Evolutionary conservation across 2,797 vertebrate species (phyloP).

Genomic region (Trachurus trachurus): DNA sequence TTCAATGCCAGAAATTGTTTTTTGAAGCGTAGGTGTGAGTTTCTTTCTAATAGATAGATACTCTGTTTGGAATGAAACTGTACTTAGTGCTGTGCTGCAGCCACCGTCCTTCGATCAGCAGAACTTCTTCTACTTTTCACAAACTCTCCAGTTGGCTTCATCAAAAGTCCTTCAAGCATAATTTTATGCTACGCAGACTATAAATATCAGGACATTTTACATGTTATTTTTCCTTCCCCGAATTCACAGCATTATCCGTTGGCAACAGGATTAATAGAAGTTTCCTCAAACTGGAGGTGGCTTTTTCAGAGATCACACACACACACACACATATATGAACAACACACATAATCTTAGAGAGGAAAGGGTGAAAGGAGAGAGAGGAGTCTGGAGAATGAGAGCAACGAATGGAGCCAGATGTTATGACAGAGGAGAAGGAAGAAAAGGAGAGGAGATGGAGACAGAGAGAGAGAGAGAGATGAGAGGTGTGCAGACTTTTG

Average conservation of each 20-base stretch:
- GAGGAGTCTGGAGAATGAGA: slow-evolving; percentile 23
- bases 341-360: neutral
- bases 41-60: slow-evolving; percentile 32
- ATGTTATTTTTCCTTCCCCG: slow-evolving; percentile 38
- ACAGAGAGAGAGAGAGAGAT: slow-evolving; percentile 30
- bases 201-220: slow-evolving; percentile 42
- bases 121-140: slow-evolving; percentile 28
- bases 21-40: slow-evolving; percentile 48
- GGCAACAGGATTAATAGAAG: slow-evolving; percentile 43
- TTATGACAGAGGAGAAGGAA: slow-evolving; percentile 43
- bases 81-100: slow-evolving; percentile 11
- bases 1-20: slow-evolving; percentile 29
- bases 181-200: slow-evolving; percentile 32
- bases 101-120: slow-evolving; percentile 32
- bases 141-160: slow-evolving; percentile 30
- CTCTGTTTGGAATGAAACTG: slow-evolving; percentile 37
- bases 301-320: slow-evolving; percentile 17
- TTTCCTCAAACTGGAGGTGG: slow-evolving; percentile 39
- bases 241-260: slow-evolving; percentile 49
- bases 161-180: slow-evolving; percentile 38
- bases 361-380: slow-evolving; percentile 20
- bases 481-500: slow-evolving; percentile 66
- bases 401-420: slow-evolving; percentile 52
- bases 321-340: neutral
- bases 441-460: slow-evolving; percentile 7